Evolutionary conservation across 1,140 invertebrate species (phyloP).

Genomic region (Saxidomus purpurata): DNA sequence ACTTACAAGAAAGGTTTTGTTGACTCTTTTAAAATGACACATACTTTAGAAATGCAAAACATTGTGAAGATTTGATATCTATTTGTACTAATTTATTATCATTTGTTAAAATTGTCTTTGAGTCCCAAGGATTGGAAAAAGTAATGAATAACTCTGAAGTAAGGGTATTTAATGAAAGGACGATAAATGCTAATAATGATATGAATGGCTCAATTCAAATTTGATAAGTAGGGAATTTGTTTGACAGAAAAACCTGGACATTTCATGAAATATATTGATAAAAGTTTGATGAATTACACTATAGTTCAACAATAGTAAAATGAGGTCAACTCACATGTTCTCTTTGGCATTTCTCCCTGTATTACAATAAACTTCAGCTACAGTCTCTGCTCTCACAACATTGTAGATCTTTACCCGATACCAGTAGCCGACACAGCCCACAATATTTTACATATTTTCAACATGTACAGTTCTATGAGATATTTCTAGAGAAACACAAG

Average conservation of each 20-base stretch:
- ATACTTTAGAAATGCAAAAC: background rate
- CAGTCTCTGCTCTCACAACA: too few species aligned
- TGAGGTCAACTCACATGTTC: too few species aligned
- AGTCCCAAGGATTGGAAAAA: background rate
- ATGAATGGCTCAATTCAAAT: background rate
- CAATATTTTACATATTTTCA: too few species aligned
- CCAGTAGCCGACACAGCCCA: too few species aligned
- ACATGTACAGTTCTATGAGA: too few species aligned
- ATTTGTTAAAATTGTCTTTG: background rate
- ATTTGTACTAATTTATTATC: conserved; percentile 15
- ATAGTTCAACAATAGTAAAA: too few species aligned
- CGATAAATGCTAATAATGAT: background rate
- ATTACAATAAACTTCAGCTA: too few species aligned
- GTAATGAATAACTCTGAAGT: background rate
- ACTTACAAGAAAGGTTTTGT: background rate
- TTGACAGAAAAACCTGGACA: background rate
- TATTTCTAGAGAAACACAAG: too few species aligned
- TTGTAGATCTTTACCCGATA: too few species aligned
- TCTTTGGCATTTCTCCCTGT: too few species aligned
- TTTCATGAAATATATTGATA: background rate
- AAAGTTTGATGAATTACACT: background rate
- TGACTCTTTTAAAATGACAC: background rate
- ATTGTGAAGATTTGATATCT: background rate
- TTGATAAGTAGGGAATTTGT: background rate
- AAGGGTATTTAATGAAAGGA: background rate